These are phyloP conservation scores for Glaucomys volans DNA, from an alignment of 2,113 vertebrate genomes.

Conservation along the genomic window DNA sequence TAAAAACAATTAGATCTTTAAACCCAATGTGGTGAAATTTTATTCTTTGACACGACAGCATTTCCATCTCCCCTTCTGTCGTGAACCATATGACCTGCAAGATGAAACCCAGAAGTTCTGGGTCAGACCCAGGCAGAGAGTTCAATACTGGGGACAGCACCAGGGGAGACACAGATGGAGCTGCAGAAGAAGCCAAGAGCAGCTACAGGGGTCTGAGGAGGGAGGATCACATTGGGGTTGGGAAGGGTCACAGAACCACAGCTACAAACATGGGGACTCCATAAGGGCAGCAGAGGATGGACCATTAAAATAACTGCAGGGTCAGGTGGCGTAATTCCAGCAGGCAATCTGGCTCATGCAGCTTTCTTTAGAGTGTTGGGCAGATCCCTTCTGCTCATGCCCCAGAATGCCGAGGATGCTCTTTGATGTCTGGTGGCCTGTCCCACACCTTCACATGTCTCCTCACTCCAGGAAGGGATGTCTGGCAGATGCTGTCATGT, in stretches of 20 bases:
- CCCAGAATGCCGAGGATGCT: not conserved
- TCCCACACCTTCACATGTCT: too few relatives aligned
- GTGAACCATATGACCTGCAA: not conserved
- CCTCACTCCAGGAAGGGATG: not conserved
- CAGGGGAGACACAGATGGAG: not conserved
- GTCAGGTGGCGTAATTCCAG: fast-evolving
- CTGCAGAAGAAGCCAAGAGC: not conserved
- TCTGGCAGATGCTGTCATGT: not conserved
- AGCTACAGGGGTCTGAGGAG: not conserved
- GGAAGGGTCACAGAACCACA: not conserved
- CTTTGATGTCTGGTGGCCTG: not conserved
- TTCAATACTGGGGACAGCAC: not conserved
- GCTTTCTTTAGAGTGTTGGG: not conserved
- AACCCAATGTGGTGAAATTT: not conserved
- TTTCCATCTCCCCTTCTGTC: not conserved
- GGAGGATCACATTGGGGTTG: not conserved
- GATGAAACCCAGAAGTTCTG: not conserved
- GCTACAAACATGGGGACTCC: not conserved
- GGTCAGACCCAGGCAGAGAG: not conserved
- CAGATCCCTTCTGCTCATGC: not conserved
- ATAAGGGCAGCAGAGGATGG: not conserved
- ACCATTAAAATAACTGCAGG: not conserved
- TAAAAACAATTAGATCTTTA: not conserved
- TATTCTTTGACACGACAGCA: not conserved
- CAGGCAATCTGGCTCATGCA: not conserved